Base-by-base conservation (phyloP, 2,888 invertebrate species). In the Blomia tropicalis region DNA sequence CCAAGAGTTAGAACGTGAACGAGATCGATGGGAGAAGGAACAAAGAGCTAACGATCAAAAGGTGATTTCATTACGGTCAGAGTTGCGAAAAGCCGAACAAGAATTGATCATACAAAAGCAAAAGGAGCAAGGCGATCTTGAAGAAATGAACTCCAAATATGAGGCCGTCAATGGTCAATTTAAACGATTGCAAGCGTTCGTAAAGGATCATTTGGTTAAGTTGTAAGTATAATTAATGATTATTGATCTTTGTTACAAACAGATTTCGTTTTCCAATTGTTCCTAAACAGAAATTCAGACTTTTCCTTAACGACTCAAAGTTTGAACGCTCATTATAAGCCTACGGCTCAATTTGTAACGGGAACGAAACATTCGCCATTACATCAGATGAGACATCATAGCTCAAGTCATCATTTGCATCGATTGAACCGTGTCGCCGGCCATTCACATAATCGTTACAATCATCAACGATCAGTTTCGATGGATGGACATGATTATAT, bases 71-170 rank as follows among this genome's bases (percentile, higher is more conserved):
- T 44, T 62, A 19, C 54, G n/a, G 44, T 19, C 31, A 17, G 62
- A 62, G 22, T 43, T 62, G 31, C 31, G 62, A n/a, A 56, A 56
- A 44, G 23, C 54, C n/a, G 62, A 62, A 30, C 62, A 62, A 29
- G 56, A 62, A 30, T 4, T 56, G 23, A 36, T 62, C 23, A 14
- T 62, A 17, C 29, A 32, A 2, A 54, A 58, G 22, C 62, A 62
- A 19, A 54, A 62, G 23, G 27, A 27, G 22, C 56, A 54, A n/a
- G 62, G 56, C 23, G 56, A 62, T 30, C 54, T 56, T 2, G 62
- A 62, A 23, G 54, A 62, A 25, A 23, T 19, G 14, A 32, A 41
- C 22, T 54, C 54, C 17, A 56, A 62, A 58, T 22, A 54, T 29
- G 56, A 56, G 25, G 54, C 54, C 11, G 19, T 54, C 4, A 56